These are phyloP conservation scores for Trachelus stipa DNA, from an alignment of 2,888 invertebrate genomes.

Conservation along the genomic window DNA sequence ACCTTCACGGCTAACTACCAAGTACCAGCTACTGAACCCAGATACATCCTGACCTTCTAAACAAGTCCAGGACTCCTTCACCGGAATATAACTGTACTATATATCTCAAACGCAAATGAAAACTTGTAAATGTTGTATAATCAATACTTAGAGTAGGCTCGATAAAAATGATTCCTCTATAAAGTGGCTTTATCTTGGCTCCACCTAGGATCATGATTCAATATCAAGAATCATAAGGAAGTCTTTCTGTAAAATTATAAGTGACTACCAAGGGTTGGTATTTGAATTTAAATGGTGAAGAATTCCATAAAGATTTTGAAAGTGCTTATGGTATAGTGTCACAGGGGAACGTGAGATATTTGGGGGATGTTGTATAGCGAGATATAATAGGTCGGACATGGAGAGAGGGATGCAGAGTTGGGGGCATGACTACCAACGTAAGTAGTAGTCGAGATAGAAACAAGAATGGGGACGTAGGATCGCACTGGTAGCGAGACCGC, in stretches of 20 bases:
- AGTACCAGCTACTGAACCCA: slow-evolving; percentile 45
- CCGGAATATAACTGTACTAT: neutral
- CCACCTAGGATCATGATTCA: neutral
- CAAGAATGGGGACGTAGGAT: slow-evolving; percentile 27
- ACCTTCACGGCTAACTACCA: slow-evolving; percentile 56
- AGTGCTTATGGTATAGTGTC: neutral
- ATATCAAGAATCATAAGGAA: neutral
- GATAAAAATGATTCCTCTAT: neutral
- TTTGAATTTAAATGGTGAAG: neutral
- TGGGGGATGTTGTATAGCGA: neutral
- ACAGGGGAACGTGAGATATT: slow-evolving; percentile 3
- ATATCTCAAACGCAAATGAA: neutral
- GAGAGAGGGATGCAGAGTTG: slow-evolving; percentile 8
- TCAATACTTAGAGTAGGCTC: neutral
- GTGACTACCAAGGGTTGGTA: neutral
- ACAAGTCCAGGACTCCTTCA: neutral
- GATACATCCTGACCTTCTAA: slow-evolving; percentile 54
- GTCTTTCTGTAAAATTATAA: neutral
- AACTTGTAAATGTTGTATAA: slow-evolving; percentile 42
- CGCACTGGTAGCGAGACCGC: slow-evolving; percentile 59
- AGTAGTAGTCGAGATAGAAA: slow-evolving; percentile 5
- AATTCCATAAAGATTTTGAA: neutral
- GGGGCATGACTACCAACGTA: neutral
- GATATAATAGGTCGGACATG: slow-evolving; percentile 12
- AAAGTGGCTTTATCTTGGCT: neutral